phyloP scores from a whole-genome alignment of 2,888 invertebrate species.

The Tholera decimalis region DNA sequence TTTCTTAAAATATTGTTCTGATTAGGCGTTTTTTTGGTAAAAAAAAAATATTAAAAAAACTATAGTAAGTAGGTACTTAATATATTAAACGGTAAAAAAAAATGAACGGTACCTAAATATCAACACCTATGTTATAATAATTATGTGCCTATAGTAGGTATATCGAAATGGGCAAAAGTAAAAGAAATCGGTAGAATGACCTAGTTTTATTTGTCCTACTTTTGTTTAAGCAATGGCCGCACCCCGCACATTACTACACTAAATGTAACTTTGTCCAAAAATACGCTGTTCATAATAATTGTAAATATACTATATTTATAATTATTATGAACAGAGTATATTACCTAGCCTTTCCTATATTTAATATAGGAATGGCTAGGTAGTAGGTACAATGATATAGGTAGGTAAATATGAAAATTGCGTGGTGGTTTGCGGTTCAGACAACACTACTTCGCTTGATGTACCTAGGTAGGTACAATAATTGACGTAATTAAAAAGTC shows the following conservation, averaged over 20 bases:
- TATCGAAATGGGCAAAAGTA: conserved; percentile 37
- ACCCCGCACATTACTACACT: conserved; percentile 57
- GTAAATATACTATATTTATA: no score
- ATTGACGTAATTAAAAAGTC: conserved; percentile 3
- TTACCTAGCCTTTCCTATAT: no score
- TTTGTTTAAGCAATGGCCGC: conserved; percentile 60
- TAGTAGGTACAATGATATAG: background rate
- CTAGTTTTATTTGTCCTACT: conserved; percentile 59
- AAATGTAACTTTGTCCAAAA: conserved; percentile 32
- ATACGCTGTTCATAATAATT: background rate
- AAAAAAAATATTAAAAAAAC: no score
- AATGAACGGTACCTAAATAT: background rate
- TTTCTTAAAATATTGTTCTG: no score
- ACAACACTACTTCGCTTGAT: no score
- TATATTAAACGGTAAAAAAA: no score
- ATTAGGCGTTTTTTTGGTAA: no score
- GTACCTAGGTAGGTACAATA: background rate
- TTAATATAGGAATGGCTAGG: no score
- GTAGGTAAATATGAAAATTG: conserved; percentile 1
- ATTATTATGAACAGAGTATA: no score
- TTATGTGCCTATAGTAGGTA: no score
- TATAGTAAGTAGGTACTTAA: no score
- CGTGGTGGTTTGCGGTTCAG: background rate
- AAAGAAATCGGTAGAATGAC: conserved; percentile 50
- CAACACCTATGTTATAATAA: no score